Base-by-base conservation (phyloP, 2,888 invertebrate species). In the Cataglyphis livida region DNA sequence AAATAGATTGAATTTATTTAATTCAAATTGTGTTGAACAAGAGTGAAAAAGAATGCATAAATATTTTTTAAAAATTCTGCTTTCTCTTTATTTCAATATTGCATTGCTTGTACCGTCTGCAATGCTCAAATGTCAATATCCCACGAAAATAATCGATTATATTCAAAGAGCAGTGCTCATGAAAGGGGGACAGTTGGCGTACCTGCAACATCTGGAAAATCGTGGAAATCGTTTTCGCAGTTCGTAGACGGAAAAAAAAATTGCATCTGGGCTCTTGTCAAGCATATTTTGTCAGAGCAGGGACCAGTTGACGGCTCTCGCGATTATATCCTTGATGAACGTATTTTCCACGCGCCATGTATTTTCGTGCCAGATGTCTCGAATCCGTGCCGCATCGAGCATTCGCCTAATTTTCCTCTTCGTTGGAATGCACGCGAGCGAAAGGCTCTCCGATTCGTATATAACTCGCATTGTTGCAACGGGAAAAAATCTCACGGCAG, bases 261-360 rank as follows among this genome's bases (percentile, higher is more conserved):
- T 59, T 59, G 44, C 44, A 32, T 44, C 57, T 12, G 68, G 15
- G 28, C 28, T 28, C 5, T 66, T n/a, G 28, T 76, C 66, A 3
- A 15, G 12, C 65, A n/a, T 25, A 51, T 21, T n/a, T 65, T 38
- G 64, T 35, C n/a, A 5, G n/a, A 54, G 76, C 57, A 28, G 12
- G 48, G 12, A 35, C n/a, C 76, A 64, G 15, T 44, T 62, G 81
- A 28, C 21, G 57, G 59, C 41, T 59, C 78, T n/a, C 68, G 41
- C 44, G 65, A 65, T 66, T 76, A 38, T 38, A 66, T n/a, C 54
- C 75, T n/a, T 76, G 38, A 76, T 54, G 38, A 78, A 78, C 59
- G 44, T n/a, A 78, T 78, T 78, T 68, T 78, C 41, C 65, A 76
- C 76, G 76, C 75, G 51, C 25, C 65, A 32, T 38, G 75, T 75